phyloP scores from a whole-genome alignment of 2,113 vertebrate species.

The Tenebrosternarchus preto region DNA sequence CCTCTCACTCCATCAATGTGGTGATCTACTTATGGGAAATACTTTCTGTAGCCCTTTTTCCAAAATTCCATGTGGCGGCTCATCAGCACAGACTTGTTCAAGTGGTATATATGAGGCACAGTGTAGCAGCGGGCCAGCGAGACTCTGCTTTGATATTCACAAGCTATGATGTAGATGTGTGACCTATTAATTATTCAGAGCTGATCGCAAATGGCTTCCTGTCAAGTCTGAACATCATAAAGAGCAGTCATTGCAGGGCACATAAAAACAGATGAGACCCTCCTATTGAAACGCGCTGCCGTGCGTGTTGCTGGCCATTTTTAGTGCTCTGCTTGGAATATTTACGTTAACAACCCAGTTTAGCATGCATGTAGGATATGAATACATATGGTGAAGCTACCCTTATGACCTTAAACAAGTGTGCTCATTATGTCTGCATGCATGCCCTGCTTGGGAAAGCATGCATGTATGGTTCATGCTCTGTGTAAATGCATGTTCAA shows the following conservation, averaged over 20 bases:
- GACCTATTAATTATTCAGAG: constrained; percentile 30
- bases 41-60: too few relatives aligned
- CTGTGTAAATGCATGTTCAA: not conserved
- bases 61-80: too few relatives aligned
- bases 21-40: too few relatives aligned
- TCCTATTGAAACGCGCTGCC: not conserved
- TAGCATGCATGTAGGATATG: not conserved
- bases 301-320: not conserved
- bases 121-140: not conserved
- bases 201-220: not conserved
- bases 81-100: constrained; percentile 1
- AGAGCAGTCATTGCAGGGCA: not conserved
- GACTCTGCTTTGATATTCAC: not conserved
- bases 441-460: not conserved
- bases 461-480: not conserved
- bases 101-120: not conserved
- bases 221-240: not conserved
- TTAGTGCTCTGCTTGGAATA: not conserved
- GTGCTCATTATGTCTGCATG: not conserved
- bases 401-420: not conserved
- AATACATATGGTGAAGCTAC: not conserved
- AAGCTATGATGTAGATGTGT: not conserved
- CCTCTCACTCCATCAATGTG: too few relatives aligned
- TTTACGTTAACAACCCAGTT: not conserved
- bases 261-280: not conserved